A percentile compares a stretch with the other conserved stretches of the same genome.
These are phyloP conservation scores for Echinarachnius parma DNA, from an alignment of 53 echinoderm and acorn worm species.

Conservation along the genomic window DNA sequence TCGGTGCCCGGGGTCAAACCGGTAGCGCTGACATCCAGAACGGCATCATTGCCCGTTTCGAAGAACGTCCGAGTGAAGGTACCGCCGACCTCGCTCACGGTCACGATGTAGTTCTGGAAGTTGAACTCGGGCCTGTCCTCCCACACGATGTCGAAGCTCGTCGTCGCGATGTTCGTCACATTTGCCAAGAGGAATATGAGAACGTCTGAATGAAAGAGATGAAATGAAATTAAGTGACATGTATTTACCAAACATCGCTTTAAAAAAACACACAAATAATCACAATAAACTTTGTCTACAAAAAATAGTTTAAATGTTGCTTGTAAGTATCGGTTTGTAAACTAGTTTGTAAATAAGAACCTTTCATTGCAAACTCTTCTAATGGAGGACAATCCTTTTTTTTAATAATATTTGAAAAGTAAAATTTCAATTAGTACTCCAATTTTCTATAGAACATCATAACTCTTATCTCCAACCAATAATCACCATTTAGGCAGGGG, in stretches of 20 bases:
- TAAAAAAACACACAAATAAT: too few relatives aligned
- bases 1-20: constrained; percentile 18
- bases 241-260: too few relatives aligned
- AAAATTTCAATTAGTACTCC: too few relatives aligned
- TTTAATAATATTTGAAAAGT: too few relatives aligned
- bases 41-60: background rate
- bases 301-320: background rate
- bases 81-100: constrained; percentile 24
- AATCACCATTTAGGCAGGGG: too few relatives aligned
- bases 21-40: background rate
- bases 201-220: background rate
- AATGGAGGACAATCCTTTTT: too few relatives aligned
- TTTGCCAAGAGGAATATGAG: background rate
- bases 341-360: too few relatives aligned
- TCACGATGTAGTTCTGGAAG: constrained; percentile 1
- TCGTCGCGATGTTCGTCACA: constrained; percentile 7
- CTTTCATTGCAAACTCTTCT: too few relatives aligned
- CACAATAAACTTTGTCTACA: background rate
- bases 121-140: constrained; percentile 27
- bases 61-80: background rate
- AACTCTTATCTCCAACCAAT: too few relatives aligned
- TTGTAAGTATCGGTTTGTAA: background rate
- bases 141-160: constrained; percentile 32
- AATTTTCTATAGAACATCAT: too few relatives aligned
- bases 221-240: background rate